A percentile compares a stretch with the other conserved stretches of the same genome.
These are phyloP conservation scores for Forficula auricularia DNA, from an alignment of 1,140 invertebrate genomes.

Conservation along the genomic window DNA sequence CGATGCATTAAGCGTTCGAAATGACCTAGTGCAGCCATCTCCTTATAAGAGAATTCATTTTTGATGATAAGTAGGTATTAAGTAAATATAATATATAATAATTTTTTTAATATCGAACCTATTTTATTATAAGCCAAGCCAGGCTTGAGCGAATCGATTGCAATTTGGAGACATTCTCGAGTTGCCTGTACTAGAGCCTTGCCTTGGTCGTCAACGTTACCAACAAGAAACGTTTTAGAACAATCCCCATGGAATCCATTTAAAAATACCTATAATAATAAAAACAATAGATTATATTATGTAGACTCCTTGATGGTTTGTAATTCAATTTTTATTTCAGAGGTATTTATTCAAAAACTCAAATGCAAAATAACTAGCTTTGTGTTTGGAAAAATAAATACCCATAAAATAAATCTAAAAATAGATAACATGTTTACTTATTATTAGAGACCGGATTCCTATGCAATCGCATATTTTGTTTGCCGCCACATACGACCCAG, in stretches of 20 bases:
- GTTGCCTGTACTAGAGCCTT: slow-evolving; percentile 48
- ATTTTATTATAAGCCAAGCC: slow-evolving; percentile 54
- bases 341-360: not conserved
- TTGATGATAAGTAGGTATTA: no score
- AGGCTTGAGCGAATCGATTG: slow-evolving; percentile 42
- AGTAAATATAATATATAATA: no score
- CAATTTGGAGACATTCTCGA: slow-evolving; percentile 49
- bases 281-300: slow-evolving; percentile 3
- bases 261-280: slow-evolving; percentile 47
- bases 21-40: no score
- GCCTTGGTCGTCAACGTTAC: slow-evolving; percentile 58
- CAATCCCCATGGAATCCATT: slow-evolving; percentile 87
- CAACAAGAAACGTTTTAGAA: slow-evolving; percentile 70
- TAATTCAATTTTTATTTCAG: not conserved
- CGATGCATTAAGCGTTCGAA: no score
- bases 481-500: no score
- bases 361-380: not conserved
- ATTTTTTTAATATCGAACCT: slow-evolving; percentile 31
- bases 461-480: no score
- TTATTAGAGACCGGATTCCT: no score
- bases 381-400: not conserved
- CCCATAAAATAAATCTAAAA: not conserved
- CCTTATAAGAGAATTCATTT: no score
- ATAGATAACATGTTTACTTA: no score
- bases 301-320: not conserved